Base-by-base conservation (phyloP, 2,113 vertebrate genomes). In the Scopus umbretta region DNA sequence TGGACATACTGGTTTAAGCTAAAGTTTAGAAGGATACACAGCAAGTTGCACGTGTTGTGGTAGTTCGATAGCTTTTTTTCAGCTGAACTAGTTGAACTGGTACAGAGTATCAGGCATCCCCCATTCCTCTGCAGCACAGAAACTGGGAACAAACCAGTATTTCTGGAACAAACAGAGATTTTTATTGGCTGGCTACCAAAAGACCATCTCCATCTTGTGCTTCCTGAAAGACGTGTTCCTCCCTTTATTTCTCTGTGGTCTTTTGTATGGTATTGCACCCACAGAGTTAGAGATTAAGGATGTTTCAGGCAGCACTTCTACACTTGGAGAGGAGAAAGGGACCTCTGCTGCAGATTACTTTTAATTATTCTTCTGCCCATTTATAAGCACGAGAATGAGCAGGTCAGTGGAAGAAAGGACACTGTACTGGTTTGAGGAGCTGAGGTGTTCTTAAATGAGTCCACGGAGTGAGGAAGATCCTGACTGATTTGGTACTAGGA, bases 11-110 rank as follows among this genome's bases (percentile, higher is more conserved):
- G 25, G 16, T 52, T 21, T 88, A 40, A 72, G 26, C 5, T 8
- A 9, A 45, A n/a, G 19, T 66, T 89, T 22, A 93, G 73, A 62
- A 84, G 11, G n/a, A 70, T 42, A n/a, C 8, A n/a, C 11, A 62
- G 10, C 0, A 4, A 22, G 4, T 42, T 43, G 21, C 10, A 80
- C 10, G 9, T 10, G 6, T 40, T 3, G 2, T n/a, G 45, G 16
- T 52, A 67, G 22, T 7, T 2, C 45, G 10, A 42, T 21, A 66
- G 3, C 2, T 30, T 50, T 58, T 81, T 66, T 65, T 82, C 18
- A 66, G 42, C 22, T 59, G 34, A 72, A 42, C 18, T 76, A 25
- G 16, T 36, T 73, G 49, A 90, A 49, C 16, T 70, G 16, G 5
- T 88, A 16, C 20, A 61, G 29, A 25, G 1, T 67, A 55, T 30